Evolutionary conservation across 2,113 vertebrate genomes (phyloP).

Genomic region (Boulengeromyrus knoepffleri): DNA sequence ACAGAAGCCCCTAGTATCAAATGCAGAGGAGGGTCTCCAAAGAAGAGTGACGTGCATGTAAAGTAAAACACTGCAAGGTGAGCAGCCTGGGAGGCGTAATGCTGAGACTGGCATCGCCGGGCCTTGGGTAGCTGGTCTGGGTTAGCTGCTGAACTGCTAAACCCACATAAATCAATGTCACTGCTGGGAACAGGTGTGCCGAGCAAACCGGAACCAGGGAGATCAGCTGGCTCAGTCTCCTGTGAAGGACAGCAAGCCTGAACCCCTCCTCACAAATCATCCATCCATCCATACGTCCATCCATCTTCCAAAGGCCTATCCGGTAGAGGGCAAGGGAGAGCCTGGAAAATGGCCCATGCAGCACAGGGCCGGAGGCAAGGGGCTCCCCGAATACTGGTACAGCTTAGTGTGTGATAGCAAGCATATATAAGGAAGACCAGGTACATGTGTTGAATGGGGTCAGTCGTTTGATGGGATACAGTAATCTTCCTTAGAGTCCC

Average conservation of each 20-base stretch:
- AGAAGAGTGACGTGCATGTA: background rate
- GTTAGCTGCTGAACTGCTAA: background rate
- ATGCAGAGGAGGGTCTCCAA: background rate
- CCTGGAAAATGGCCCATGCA: background rate
- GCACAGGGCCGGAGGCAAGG: background rate
- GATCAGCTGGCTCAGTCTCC: background rate
- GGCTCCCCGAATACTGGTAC: background rate
- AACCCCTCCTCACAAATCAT: background rate
- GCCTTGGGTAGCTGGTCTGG: background rate
- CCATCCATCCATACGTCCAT: background rate
- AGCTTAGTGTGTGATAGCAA: background rate
- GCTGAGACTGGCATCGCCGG: background rate
- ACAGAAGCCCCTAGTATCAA: background rate
- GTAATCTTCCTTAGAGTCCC: background rate
- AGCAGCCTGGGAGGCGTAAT: background rate
- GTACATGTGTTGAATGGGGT: background rate
- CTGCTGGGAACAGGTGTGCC: background rate
- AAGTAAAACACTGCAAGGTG: background rate
- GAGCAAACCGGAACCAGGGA: background rate
- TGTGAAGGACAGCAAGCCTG: background rate
- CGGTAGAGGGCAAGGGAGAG: background rate
- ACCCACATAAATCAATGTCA: background rate
- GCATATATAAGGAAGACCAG: background rate
- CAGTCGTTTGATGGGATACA: background rate
- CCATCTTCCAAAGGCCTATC: background rate